Evolutionary conservation across 64 coral and sea anemone genomes (phyloP).

Genomic region (Montipora foliosa): DNA sequence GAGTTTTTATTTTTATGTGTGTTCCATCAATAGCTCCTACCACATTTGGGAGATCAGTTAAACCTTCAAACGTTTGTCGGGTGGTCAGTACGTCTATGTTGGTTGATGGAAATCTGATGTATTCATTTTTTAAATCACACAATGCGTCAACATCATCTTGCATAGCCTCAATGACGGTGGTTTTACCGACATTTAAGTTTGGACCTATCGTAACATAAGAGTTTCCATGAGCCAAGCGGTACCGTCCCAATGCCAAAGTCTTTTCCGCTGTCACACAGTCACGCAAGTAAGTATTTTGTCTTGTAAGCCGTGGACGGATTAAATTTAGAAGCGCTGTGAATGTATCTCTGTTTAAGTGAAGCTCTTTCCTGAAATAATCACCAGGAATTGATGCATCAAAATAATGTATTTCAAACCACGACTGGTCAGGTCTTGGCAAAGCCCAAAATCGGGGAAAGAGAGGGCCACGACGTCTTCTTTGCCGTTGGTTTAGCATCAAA

Average conservation of each 20-base stretch:
- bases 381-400: slow-evolving; percentile 4
- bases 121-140: not conserved
- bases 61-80: not conserved
- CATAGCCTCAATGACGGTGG: not conserved
- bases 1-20: not conserved
- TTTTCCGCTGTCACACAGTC: slow-evolving; percentile 2
- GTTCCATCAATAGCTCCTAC: not conserved
- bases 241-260: not conserved
- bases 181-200: slow-evolving; percentile 40
- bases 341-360: not conserved
- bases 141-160: slow-evolving; percentile 1
- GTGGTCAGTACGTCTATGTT: not conserved
- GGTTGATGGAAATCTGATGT: not conserved
- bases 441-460: not conserved
- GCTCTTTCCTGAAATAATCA: not conserved
- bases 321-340: slow-evolving; percentile 10
- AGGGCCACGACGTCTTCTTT: not conserved
- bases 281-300: not conserved
- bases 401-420: slow-evolving; percentile 37
- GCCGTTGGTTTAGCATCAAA: not conserved
- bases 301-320: not conserved
- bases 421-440: not conserved
- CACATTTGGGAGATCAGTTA: not conserved
- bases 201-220: slow-evolving; percentile 31
- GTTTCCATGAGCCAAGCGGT: slow-evolving; percentile 25